Conservation (phyloP, 1,140 invertebrate species). For the Muscidifurax raptorellus region DNA sequence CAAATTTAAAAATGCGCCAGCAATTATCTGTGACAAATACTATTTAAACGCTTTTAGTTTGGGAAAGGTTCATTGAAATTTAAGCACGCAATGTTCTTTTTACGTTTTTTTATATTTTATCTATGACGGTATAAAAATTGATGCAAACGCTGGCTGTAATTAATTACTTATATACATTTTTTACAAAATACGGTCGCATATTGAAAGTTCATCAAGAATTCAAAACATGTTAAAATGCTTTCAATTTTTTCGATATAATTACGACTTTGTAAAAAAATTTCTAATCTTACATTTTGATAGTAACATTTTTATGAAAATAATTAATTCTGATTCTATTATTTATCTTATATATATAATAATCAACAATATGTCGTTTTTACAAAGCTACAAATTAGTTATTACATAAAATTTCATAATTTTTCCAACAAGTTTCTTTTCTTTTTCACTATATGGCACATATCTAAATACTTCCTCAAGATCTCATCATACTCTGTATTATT, state of each 20-base stretch:
- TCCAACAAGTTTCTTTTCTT: constrained; percentile 65
- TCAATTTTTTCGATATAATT: not conserved
- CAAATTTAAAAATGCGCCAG: constrained; percentile 11
- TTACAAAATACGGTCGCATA: not conserved
- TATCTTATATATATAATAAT: not conserved
- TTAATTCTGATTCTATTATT: too few species aligned
- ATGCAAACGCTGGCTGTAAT: not conserved
- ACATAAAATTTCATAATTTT: constrained; percentile 50
- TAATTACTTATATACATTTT: not conserved
- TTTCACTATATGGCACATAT: constrained; percentile 62
- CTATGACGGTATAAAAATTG: not conserved
- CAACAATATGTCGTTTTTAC: not conserved
- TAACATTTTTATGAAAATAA: constrained; percentile 1
- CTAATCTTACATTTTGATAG: not conserved
- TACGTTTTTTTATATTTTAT: not conserved
- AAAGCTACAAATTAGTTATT: not conserved
- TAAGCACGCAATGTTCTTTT: not conserved
- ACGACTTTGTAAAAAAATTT: not conserved
- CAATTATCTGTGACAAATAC: not conserved
- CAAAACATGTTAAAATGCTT: not conserved
- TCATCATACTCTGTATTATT: constrained; percentile 63
- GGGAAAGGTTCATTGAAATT: not conserved
- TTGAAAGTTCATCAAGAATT: not conserved
- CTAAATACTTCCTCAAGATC: constrained; percentile 61
- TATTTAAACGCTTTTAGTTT: too few species aligned